Base-by-base conservation (phyloP, 2,797 vertebrate species). In the Oreortyx pictus region DNA sequence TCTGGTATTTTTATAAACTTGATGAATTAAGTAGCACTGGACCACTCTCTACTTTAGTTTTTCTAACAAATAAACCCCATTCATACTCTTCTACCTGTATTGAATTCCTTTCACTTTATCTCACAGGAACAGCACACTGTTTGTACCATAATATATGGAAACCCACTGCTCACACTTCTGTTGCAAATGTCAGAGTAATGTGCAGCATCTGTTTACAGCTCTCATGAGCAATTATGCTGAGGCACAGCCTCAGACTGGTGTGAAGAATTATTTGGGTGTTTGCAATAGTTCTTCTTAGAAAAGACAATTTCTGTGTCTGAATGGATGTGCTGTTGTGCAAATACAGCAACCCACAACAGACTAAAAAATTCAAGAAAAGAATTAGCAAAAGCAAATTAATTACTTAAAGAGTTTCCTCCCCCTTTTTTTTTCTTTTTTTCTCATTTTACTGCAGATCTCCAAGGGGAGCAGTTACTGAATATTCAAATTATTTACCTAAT, bases 401-500 rank as follows among this genome's bases (percentile, higher is more conserved):
- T 91, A 41, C 11, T 92, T 91, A 25, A 20, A 35, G 93, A 91
- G 77, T 49, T 46, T 6, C 6, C 39, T 23, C 4, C 24, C 29
- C 9, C 6, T 43, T 82, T 24, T 52, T 52, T 29, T 16, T 66
- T 29, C 35, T 33, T 57, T 20, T 60, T 50, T 46, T 59, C 61
- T 79, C 50, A 76, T 43, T 91, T 9, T 50, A 56, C 19, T 71
- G 14, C 37, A 85, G 64, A 89, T 93, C 14, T 29, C 93, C 83
- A 95, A 90, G 70, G n/a, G 14, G n/a, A 49, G 5, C 19, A 92
- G 70, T 41, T 82, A 93, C 17, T 71, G 54, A 89, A 96, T 88
- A 96, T 92, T 96, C 57, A 96, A 93, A 96, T 92, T 94, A 94
- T 94, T 96, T 95, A 93, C 68, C 76, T 90, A 96, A 93, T 86